Percentiles rank a stretch among this genome's conserved stretches.
phyloP scores from a whole-genome alignment of 2,113 vertebrate species.

The Brachyhypopomus gauderio region DNA sequence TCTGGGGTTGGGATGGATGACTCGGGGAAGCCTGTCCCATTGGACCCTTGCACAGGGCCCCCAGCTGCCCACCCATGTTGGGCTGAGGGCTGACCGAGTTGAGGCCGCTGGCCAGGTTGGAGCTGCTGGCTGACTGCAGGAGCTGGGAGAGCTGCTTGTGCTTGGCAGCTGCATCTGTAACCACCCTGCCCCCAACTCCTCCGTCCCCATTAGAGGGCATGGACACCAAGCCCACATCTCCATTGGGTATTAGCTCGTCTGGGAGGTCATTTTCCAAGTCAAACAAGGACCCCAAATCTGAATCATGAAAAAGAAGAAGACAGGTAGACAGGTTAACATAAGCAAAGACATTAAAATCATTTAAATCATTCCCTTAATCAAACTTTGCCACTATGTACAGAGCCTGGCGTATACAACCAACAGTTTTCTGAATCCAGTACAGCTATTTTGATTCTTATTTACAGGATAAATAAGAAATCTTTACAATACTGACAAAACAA shows the following conservation, averaged over 20 bases:
- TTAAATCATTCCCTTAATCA: no score
- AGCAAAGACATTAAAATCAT: no score
- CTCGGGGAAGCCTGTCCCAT: constrained; percentile 83
- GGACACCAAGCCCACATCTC: constrained; percentile 85
- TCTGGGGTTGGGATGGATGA: constrained; percentile 87
- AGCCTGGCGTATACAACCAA: no score
- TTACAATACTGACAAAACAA: no score
- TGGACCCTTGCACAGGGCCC: constrained; percentile 86
- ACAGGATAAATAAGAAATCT: no score
- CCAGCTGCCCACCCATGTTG: constrained; percentile 81
- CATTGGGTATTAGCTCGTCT: constrained; percentile 96
- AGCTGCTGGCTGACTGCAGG: constrained; percentile 84
- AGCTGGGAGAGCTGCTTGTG: constrained; percentile 97
- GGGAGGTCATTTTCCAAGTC: constrained; percentile 98
- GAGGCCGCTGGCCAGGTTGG: constrained; percentile 80
- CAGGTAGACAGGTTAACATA: no score
- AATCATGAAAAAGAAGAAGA: constrained; percentile 17
- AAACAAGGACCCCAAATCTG: constrained; percentile 94
- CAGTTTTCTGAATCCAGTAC: no score
- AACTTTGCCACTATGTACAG: no score
- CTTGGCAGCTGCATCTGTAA: constrained; percentile 93
- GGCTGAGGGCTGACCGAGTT: constrained; percentile 83
- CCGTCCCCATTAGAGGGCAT: constrained; percentile 68
- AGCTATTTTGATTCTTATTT: no score
- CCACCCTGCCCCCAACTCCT: constrained; percentile 64